These are phyloP conservation scores for Paragorgia papillata DNA, from an alignment of 92 coral and sea anemone genomes.

Conservation along the genomic window DNA sequence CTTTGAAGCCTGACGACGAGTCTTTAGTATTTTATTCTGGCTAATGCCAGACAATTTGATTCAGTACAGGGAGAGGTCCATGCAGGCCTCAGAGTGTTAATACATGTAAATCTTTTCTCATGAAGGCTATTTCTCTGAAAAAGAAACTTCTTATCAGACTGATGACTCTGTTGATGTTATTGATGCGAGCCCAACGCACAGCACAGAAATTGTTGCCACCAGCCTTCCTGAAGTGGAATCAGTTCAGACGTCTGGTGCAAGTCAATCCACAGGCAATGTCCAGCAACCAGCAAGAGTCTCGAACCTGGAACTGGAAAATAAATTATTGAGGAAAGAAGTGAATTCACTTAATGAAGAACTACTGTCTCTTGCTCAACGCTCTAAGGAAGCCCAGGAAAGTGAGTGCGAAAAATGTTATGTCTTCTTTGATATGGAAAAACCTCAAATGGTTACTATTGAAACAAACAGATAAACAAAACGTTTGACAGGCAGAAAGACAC, in stretches of 20 bases:
- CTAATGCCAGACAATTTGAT: no score
- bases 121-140: slow-evolving; percentile 23
- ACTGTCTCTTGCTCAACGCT: slow-evolving; percentile 84
- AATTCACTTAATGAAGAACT: slow-evolving; percentile 90
- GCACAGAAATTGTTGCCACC: slow-evolving; percentile 19
- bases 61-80: no score
- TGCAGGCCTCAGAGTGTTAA: no score
- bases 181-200: slow-evolving; percentile 29
- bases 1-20: no score
- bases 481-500: no score
- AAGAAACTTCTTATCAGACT: slow-evolving; percentile 20
- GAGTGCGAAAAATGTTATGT: no score
- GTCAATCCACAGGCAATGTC: slow-evolving; percentile 43
- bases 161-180: slow-evolving; percentile 43
- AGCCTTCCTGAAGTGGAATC: slow-evolving; percentile 57
- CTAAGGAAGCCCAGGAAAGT: slow-evolving; percentile 90
- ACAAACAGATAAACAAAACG: no score
- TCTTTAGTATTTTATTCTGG: no score
- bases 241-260: slow-evolving; percentile 29
- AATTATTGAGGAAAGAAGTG: slow-evolving; percentile 81
- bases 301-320: slow-evolving; percentile 89
- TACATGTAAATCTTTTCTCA: no score
- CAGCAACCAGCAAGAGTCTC: slow-evolving; percentile 72
- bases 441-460: no score
- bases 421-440: no score